Evolutionary conservation across 2,113 vertebrate species (phyloP), one percentile per base, ranked within the genome.

Genomic region (Oxyura jamaicensis): DNA sequence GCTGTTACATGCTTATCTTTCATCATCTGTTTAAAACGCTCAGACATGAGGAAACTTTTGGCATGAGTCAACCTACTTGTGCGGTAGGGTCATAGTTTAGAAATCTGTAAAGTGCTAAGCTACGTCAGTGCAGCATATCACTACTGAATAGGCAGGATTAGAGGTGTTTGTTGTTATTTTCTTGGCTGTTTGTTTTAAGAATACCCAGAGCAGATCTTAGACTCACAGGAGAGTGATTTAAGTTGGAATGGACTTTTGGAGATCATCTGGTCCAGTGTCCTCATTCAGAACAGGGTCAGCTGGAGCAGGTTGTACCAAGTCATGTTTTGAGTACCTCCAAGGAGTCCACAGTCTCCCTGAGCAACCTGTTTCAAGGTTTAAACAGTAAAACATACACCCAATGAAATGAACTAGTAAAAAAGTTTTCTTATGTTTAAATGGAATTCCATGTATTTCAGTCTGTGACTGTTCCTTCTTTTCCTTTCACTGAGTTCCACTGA

Each of bases 401-500:
- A 29, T 29, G 8, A 55, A 29, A 55, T 28, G 26, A 55, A 55
- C 52, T 2, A 68, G 13, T 35, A 82, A 82, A 78, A 41, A 41
- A 3, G 2, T 0, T 2, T 42, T 59, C 53, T 72, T 42, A 59
- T 0, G 0, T 75, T 92, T 55, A 75, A 85, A 67, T 44, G 4
- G 21, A 72, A 85, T 63, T 50, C 35, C 2, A 48, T 17, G 18
- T 36, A 17, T 33, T 77, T 35, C 36, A 77, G 26, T 44, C 71
- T 52, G 63, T 4, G 2, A 8, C 55, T 36, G 5, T 58, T 58
- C 10, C 35, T 33, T 65, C 58, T 65, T 71, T 33, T 63, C 26
- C 48, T 69, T 55, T 71, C 63, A 59, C 36, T 39, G 36, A 31
- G 28, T 17, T 63, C 21, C 35, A 20, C 46, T 2, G 1, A 23